Evolutionary conservation across 2,113 vertebrate genomes (phyloP), one percentile per base, ranked within the genome.

Genomic region (Periophthalmodon schlosseri): DNA sequence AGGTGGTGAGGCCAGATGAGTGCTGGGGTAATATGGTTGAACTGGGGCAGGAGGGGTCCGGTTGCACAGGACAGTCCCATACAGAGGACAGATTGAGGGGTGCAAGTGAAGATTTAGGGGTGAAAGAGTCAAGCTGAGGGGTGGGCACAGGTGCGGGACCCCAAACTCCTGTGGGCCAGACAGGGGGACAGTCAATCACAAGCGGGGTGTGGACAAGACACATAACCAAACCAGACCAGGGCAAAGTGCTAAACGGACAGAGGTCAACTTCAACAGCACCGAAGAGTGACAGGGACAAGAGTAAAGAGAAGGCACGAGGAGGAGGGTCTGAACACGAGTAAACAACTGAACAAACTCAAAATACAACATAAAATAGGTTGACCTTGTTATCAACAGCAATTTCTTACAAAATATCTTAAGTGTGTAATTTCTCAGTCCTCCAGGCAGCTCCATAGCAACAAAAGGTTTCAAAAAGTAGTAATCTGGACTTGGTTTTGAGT

Each of bases 1-100:
- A 94, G 92, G 88, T 94, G 92, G 88, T 73, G 80, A 76, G 85
- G 80, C 79, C 84, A 86, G 86, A 86, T 90, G 84, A 91, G 88
- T 90, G 33, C 57, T 44, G 79, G 33, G 76, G 70, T 85, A 84
- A 91, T 82, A 84, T 78, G 80, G 83, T 78, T 86, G 82, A 91
- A 84, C 80, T 56, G 8, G 57, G 36, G 33, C 24, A 5, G 72
- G 36, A 50, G 78, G 75, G 74, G 85, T 73, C 82, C 0, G 74
- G 84, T 90, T 91, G 87, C 88, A 86, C 44, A 21, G 77, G 72
- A 76, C 80, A 7, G 70, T 72, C 60, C 78, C 71, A 69, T 14
- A 68, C 36, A 14, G 67, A 78, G 65, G 61, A 74, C 68, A 76
- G 58, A 56, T 44, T 77, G 52, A 58, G 76, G 60, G 52, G 47